Evolutionary conservation across 2,888 invertebrate genomes (phyloP), one percentile per base, ranked within the genome.

Genomic region (Leptopilina syphax): DNA sequence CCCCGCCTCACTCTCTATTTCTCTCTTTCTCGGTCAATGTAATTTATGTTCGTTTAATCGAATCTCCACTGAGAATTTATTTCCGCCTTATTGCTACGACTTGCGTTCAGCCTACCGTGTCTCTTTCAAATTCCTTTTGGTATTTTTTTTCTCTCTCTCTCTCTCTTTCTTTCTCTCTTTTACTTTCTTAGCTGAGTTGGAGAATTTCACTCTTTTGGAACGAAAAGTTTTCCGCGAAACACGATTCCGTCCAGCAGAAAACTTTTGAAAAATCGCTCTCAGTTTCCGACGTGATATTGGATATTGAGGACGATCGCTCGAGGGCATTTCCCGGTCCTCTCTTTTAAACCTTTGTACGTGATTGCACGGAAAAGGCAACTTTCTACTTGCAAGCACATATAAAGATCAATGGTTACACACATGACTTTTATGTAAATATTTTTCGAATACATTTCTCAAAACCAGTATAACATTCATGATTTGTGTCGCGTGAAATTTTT

Each of bases 1-100:
- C 12, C 50, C 12, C 50, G 1, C 34, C 34, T 12, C 10, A 10
- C 9, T 50, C 10, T 50, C 12, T 50, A 0, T 10, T 10, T 50
- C 12, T 10, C 12, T 34, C 50, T 44, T 44, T 44, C 50, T 12
- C 80, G 65, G 65, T 79, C 80, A 79, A 81, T 84, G 86, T 89
- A 88, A 89, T 88, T 89, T 89, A 89, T 88, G 87, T 86, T 86
- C 85, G 86, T 88, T 88, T 90, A 90, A 90, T 90, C 90, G 89
- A 90, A 90, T 90, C 87, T 85, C 82, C 84, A 85, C 79, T 77
- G 50, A 84, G 87, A 90, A 91, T 91, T 91, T 91, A 91, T 89
- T 86, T 85, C 85, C 81, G 80, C 83, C 88, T 90, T 91, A 91
- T 91, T 90, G 90, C 88, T 83, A 85, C 81, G 84, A 83, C 84